Base-by-base conservation (phyloP, 2,113 vertebrate genomes). In the Syrrhaptes paradoxus region DNA sequence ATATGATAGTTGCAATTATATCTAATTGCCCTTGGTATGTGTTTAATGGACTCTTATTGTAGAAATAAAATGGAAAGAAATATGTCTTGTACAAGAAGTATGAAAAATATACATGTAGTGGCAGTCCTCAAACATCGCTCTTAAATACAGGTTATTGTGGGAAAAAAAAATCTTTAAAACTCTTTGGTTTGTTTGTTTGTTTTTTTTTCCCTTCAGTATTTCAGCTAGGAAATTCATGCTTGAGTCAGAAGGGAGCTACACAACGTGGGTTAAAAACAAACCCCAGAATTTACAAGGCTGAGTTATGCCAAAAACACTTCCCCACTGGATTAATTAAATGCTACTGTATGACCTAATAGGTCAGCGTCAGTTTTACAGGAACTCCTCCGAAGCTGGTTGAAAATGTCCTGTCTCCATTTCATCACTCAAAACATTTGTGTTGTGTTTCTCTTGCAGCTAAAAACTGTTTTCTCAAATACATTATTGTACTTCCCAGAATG, bases 381-480 rank as follows among this genome's bases (percentile, higher is more conserved):
- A 18, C 58, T 76, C 34, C 41, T 89, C 43, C 61, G 61, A 75
- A 92, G 25, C 20, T 58, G 76, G 57, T 10, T 85, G 86, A 68
- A 90, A 72, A 90, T 79, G 73, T 81, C 89, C 67, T 63, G 31
- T 82, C 83, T 92, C 62, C 52, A 41, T 95, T 93, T 88, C 72
- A 55, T 75, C 73, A 66, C 45, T 76, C 77, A 87, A 85, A 90
- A 54, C 31, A n/a, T 81, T 94, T 57, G 17, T 24, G 21, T 59
- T 67, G 10, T 92, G 58, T 68, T 96, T 91, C 54, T 87, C n/a
- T 87, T 87, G 49, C 54, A 62, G 49, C 22, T 89, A 72, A 82
- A 93, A 82, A 2, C 41, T 92, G 83, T 85, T 90, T 93, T 94
- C 86, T 87, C 88, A 68, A 54, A 78, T 43, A 61, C 65, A 38